phyloP scores from a whole-genome alignment of 2,888 invertebrate species.

The Brachyopa scutellaris region DNA sequence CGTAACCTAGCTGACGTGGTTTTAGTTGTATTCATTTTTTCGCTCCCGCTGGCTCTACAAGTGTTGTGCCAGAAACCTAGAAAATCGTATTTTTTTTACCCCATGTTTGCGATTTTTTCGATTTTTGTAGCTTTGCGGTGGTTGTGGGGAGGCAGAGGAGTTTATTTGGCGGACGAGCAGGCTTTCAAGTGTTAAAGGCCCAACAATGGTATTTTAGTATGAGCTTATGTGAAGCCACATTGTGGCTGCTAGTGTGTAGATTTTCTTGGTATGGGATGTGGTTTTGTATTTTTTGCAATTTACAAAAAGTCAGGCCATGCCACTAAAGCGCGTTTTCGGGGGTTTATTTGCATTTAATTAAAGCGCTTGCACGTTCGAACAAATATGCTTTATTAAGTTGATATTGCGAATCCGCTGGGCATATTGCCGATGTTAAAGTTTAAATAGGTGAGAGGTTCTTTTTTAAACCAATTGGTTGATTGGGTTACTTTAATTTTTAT shows the following conservation, averaged over 20 bases:
- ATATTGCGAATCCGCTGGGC: background rate
- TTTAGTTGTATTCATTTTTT: conserved; percentile 13
- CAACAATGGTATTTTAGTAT: conserved; percentile 25
- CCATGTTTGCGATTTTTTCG: conserved; percentile 13
- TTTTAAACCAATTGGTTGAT: too few species aligned
- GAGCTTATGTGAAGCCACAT: conserved; percentile 14
- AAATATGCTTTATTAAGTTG: conserved; percentile 26
- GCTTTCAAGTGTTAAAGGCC: conserved; percentile 21
- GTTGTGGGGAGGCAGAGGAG: background rate
- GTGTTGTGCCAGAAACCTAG: conserved; percentile 67
- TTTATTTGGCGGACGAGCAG: background rate
- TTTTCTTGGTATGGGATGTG: background rate
- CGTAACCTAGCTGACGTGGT: conserved; percentile 55
- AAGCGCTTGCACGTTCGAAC: conserved; percentile 8
- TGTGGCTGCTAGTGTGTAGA: conserved; percentile 20
- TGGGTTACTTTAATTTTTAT: too few species aligned
- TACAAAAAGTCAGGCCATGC: background rate
- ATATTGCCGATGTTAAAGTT: conserved; percentile 5
- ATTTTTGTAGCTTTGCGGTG: conserved; percentile 31
- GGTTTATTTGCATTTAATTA: conserved; percentile 38
- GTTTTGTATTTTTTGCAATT: conserved; percentile 6
- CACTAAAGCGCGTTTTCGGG: conserved; percentile 10
- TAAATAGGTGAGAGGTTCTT: background rate
- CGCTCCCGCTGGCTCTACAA: conserved; percentile 40
- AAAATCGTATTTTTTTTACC: conserved; percentile 31